Base-by-base conservation (phyloP, 2,113 vertebrate species). In the Cavia porcellus region DNA sequence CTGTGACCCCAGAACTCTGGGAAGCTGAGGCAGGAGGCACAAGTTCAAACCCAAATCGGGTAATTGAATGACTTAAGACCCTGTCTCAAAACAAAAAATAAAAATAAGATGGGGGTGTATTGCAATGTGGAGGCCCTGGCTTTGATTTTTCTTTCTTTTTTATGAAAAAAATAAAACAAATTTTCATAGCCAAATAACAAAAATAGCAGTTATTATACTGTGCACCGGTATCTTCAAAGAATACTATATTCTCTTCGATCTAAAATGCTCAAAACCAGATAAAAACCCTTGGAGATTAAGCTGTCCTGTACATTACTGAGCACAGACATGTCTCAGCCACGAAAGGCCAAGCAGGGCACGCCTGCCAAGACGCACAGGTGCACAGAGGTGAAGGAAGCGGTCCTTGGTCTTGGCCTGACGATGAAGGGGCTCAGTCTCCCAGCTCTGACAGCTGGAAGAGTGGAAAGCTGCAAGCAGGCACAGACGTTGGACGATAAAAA, bases 381-480 rank as follows among this genome's bases (percentile, higher is more conserved):
- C 9, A n/a, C 22, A 35, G 30, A 59, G 55, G 72, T 61, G 66
- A 57, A 15, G 66, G 64, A 70, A 84, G 20, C 5, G 50, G 79
- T 19, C 89, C 30, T 24, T 25, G 83, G 64, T 86, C 80, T 70
- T 75, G 90, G 59, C 77, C 92, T 82, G 47, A 61, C 92, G 82
- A 95, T 1, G 35, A 95, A 94, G 59, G 66, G 19, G 22, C 47
- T 68, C 7, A 85, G 70, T 32, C n/a, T 24, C 28, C 79, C 61
- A 84, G 87, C 47, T 68, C 62, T 79, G 77, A 90, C 59, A 68
- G 22, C 64, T 62, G 10, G 7, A 24, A 42, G 52, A 93, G 55
- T 89, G 64, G 90, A 70, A 94, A 97, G 87, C 70, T 92, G 90
- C 86, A 66, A 85, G n/a, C 66, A 83, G 42, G 55, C 52, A 80